Base-by-base conservation (phyloP, 2,888 invertebrate genomes). In the Calliopum simillimum region DNA sequence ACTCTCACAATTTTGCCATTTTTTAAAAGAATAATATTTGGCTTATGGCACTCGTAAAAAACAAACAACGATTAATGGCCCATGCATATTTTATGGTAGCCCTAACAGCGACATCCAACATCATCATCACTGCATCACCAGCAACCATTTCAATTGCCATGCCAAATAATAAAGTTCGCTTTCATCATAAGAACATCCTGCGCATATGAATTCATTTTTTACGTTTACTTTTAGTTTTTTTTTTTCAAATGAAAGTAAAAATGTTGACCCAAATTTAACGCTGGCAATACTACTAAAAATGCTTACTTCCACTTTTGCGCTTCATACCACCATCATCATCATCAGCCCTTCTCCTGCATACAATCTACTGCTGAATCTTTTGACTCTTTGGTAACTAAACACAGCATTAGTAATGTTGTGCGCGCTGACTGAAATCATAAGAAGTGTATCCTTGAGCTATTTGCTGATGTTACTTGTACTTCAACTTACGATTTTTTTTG, bases 201-300 rank as follows among this genome's bases (percentile, higher is more conserved):
- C 25, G 2, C 11, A 41, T 59, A 43, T 19, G 16, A 5, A 43
- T 41, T 19, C 43, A 11, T 4, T 14, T 63, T 33, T 33, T n/a
- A n/a, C n/a, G n/a, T n/a, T n/a, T n/a, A 19, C 25, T 21, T 47
- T 49, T 44, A 4, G 12, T 8, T 49, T 49, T 49, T 47, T 16
- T 5, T 64, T 16, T 51, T 11, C 33, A 47, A n/a, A n/a, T 41
- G 3, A 53, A 33, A 13, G 13, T 25, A 33, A 66, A 66, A 56
- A 58, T 66, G 56, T 56, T 66, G 66, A 66, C 66, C 66, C 47
- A 66, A 56, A 46, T 66, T 66, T 47, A 46, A n/a, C n/a, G n/a
- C n/a, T 56, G 58, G 25, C 44, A 56, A 47, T 25, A 19, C 51
- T 43, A n/a, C 23, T 11, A 53, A 41, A 51, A 47, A 49, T 43